Evolutionary conservation across 2,113 vertebrate genomes (phyloP), one percentile per base, ranked within the genome.

Genomic region (Saccopteryx leptura): DNA sequence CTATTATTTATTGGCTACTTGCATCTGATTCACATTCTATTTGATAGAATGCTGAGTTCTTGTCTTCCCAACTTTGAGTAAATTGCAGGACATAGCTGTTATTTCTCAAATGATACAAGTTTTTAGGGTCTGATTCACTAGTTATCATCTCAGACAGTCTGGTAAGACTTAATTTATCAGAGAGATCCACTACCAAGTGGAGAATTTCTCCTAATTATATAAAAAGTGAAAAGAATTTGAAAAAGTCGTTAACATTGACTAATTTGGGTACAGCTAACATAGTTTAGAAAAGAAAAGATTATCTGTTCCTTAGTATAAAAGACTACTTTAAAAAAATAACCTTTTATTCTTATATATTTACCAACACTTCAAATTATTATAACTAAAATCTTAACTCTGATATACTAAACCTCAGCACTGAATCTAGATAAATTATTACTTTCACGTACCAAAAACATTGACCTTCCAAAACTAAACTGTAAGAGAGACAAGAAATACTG

Each of bases 171-270:
- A 58, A 90, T 92, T 81, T 95, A 89, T 90, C 72, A 91, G 56
- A 63, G 72, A 87, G 56, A 88, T 74, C 54, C 95, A 82, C 60
- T 33, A 85, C 71, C 81, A 94, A 94, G 58, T 50, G 76, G 84
- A 95, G 85, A 95, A 90, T 81, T 96, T 96, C 69, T 81, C 82
- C 86, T 88, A 88, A 92, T 94, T 74, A 96, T 26, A 96, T 90
- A 94, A 95, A 91, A 96, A 95, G 88, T 74, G 93, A 92, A 87
- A 92, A 89, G 66, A 95, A 94, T 88, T 80, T 81, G 26, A 46
- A 93, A 87, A 87, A 80, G 65, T 92, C 93, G 94, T 95, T 93
- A 96, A 81, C 76, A 78, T 90, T 76, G 76, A 88, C 96, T 97
- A 96, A 97, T 97, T 95, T 75, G 63, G 84, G 78, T 93, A 21